These are phyloP conservation scores for Heterotilapia buettikoferi DNA, from an alignment of 2,113 vertebrate genomes.

Conservation along the genomic window DNA sequence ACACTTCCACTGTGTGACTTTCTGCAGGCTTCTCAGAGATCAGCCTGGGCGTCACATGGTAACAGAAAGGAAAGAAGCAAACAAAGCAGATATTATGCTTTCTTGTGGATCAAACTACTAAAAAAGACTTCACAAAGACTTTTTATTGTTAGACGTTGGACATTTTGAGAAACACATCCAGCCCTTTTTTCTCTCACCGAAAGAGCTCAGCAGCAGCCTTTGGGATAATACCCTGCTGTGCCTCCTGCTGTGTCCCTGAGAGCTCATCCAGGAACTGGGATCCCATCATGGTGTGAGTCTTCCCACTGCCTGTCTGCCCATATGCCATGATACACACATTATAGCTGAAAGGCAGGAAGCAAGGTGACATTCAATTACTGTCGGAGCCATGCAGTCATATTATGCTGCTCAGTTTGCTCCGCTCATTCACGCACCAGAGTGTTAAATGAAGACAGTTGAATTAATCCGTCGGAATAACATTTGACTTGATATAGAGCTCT, in stretches of 20 bases:
- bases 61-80: neutral
- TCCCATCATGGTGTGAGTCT: slow-evolving; percentile 85
- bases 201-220: slow-evolving; percentile 79
- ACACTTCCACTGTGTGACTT: slow-evolving; percentile 74
- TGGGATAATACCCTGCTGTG: slow-evolving; percentile 76
- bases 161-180: neutral
- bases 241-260: slow-evolving; percentile 3
- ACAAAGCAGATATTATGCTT: neutral
- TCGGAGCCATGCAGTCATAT: neutral
- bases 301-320: slow-evolving; percentile 85
- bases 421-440: neutral
- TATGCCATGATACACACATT: slow-evolving; percentile 87
- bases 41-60: slow-evolving; percentile 59
- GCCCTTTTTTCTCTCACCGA: slow-evolving; percentile 44
- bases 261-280: slow-evolving; percentile 32
- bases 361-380: neutral
- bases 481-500: neutral
- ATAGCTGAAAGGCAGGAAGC: slow-evolving; percentile 64
- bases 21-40: slow-evolving; percentile 75
- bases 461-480: neutral
- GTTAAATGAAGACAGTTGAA: neutral
- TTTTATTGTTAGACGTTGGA: neutral
- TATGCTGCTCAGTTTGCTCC: neutral
- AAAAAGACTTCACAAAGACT: neutral
- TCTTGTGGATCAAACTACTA: neutral